These are phyloP conservation scores for Lordiphosa andalusiaca DNA, from an alignment of 2,888 invertebrate genomes.

Conservation along the genomic window DNA sequence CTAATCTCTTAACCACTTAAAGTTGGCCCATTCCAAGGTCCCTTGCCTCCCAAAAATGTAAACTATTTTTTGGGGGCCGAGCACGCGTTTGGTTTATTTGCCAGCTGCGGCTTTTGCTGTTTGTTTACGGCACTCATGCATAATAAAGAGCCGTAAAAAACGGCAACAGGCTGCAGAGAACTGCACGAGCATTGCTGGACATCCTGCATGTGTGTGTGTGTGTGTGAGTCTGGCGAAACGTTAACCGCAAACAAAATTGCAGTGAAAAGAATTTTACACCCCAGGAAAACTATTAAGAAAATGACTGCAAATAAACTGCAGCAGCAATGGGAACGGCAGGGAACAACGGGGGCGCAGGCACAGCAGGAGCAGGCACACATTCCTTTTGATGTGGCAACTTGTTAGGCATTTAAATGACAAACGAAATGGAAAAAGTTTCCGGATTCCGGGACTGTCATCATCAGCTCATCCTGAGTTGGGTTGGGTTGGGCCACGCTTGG, in stretches of 20 bases:
- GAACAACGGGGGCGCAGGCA: neutral
- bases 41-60: neutral
- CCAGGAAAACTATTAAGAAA: slow-evolving; percentile 62
- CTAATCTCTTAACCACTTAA: no score
- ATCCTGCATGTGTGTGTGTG: slow-evolving; percentile 7
- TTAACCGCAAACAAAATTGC: slow-evolving; percentile 37
- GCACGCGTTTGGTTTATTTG: slow-evolving; percentile 28
- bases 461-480: slow-evolving; percentile 49
- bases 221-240: slow-evolving; percentile 20
- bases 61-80: slow-evolving; percentile 3
- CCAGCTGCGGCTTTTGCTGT: slow-evolving; percentile 28
- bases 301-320: slow-evolving; percentile 57
- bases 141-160: slow-evolving; percentile 28
- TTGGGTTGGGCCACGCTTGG: slow-evolving; percentile 27
- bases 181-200: slow-evolving; percentile 28
- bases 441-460: slow-evolving; percentile 45
- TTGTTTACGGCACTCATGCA: slow-evolving; percentile 25
- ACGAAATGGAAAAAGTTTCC: slow-evolving; percentile 53
- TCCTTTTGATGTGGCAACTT: slow-evolving; percentile 32
- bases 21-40: no score
- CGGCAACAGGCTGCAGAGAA: slow-evolving; percentile 19
- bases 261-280: slow-evolving; percentile 20
- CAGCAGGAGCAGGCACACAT: neutral
- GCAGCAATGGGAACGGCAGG: slow-evolving; percentile 4
- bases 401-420: slow-evolving; percentile 54